Conservation (phyloP, 2,113 vertebrate genomes). For the Oenanthe melanoleuca region DNA sequence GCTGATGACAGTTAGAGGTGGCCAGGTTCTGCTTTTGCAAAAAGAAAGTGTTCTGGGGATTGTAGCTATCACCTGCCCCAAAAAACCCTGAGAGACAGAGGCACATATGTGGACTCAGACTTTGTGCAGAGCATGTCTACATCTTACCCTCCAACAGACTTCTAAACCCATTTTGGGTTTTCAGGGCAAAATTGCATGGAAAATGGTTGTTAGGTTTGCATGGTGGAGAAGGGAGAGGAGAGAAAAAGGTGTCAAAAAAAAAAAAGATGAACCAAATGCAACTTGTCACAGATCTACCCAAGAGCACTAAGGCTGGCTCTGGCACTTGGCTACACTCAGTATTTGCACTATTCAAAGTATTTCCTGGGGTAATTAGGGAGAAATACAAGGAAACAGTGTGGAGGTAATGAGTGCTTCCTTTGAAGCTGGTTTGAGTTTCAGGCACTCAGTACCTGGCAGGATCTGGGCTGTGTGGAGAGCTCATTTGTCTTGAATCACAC, state of each 20-base stretch:
- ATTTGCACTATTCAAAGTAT: slow-evolving; percentile 59
- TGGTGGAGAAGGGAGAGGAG: background rate
- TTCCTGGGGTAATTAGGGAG: slow-evolving; percentile 33
- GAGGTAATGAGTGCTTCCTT: slow-evolving; percentile 15
- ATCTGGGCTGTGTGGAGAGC: background rate
- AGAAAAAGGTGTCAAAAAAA: background rate
- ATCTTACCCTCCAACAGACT: background rate
- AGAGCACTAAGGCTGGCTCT: background rate
- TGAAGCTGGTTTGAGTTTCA: slow-evolving; percentile 20
- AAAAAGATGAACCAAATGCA: background rate
- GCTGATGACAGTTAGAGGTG: background rate
- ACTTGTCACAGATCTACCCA: background rate
- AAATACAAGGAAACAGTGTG: slow-evolving; percentile 25
- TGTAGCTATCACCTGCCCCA: background rate
- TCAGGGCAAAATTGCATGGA: background rate
- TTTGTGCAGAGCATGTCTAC: rapidly evolving
- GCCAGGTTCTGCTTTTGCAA: background rate
- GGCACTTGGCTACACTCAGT: slow-evolving; percentile 52
- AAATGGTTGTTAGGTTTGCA: rapidly evolving
- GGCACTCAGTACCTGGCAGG: background rate
- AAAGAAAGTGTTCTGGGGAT: background rate
- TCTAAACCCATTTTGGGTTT: background rate
- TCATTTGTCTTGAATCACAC: background rate
- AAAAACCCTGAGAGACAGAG: background rate
- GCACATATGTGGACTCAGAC: background rate